phyloP scores from a whole-genome alignment of 2,888 invertebrate genomes.

The Ptilodon capucinus region DNA sequence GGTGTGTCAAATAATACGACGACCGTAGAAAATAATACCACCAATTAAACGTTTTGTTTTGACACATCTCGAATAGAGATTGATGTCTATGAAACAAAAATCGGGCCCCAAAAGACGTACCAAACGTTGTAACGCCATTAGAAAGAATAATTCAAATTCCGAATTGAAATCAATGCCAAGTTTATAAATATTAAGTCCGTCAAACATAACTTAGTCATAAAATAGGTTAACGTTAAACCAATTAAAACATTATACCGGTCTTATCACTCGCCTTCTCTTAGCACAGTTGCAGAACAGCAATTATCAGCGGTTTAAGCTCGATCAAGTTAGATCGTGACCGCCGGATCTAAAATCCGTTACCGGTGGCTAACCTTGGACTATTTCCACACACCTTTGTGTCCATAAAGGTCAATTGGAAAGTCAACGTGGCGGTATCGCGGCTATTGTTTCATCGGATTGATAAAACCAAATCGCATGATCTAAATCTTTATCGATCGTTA shows the following conservation, averaged over 20 bases:
- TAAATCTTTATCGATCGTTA: slow-evolving; percentile 29
- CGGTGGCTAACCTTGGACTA: slow-evolving; percentile 73
- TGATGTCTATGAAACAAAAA: no score
- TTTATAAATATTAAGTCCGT: no score
- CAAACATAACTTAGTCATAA: no score
- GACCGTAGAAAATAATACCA: no score
- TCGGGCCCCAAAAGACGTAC: no score
- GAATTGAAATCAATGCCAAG: no score
- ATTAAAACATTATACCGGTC: slow-evolving; percentile 21
- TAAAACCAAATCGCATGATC: slow-evolving; percentile 27
- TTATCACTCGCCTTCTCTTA: slow-evolving; percentile 36
- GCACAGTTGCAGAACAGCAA: slow-evolving; percentile 47
- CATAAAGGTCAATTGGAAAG: slow-evolving; percentile 70
- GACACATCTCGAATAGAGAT: no score
- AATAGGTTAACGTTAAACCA: slow-evolving; percentile 12
- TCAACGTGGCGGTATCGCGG: slow-evolving; percentile 9
- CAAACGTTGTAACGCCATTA: no score
- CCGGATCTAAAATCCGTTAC: slow-evolving; percentile 73
- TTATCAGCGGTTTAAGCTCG: slow-evolving; percentile 50
- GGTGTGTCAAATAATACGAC: no score
- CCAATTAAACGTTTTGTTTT: no score
- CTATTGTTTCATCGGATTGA: slow-evolving; percentile 35
- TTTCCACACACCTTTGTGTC: slow-evolving; percentile 63
- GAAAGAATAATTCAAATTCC: no score
- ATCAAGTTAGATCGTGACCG: slow-evolving; percentile 66